Evolutionary conservation across 2,113 vertebrate species (phyloP), one percentile per base, ranked within the genome.

Genomic region (Erinaceus europaeus): DNA sequence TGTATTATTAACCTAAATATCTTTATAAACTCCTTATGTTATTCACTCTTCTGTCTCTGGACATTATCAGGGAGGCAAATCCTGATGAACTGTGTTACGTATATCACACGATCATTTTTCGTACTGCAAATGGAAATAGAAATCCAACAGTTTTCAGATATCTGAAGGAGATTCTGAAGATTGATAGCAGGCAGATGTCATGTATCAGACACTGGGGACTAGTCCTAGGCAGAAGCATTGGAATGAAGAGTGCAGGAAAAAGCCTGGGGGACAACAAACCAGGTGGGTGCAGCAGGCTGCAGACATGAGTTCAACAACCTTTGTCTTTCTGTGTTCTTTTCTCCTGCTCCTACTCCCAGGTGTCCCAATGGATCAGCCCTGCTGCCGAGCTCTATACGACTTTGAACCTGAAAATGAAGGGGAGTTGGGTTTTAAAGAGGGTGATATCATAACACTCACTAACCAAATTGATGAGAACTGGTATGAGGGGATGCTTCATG

Each of bases 381-480:
- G 98, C 97, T 99, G 99, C 96, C 98, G 99, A 74, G 97, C 99
- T 21, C 97, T 99, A 65, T 99, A 99, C 62, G 99, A 99, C 96
- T 99, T 99, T 68, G 98, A 99, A 94, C 98, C 99, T 0, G 99
- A 99, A 97, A 99, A 99, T 36, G 98, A 99, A 96, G 99, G 99
- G 29, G 99, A 99, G 92, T 95, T 99, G 94, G 99, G 99, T 90
- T 99, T 99, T 97, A 99, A 99, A 94, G 99, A 99, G 94, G 98
- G 99, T 29, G 99, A 99, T 84, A 94, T 99, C 95, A 99, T 99
- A 97, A 99, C 98, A 69, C 98, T 99, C 91, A 99, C 99, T 96
- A 99, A 99, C 93, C 98, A 99, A 94, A 99, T 99, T 84, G 99
- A 99, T 88, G 99, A 99, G 83, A 99, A 99, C 97, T 99, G 99